Conservation (phyloP, 2,797 vertebrate genomes). For the Aphelocoma californica region DNA sequence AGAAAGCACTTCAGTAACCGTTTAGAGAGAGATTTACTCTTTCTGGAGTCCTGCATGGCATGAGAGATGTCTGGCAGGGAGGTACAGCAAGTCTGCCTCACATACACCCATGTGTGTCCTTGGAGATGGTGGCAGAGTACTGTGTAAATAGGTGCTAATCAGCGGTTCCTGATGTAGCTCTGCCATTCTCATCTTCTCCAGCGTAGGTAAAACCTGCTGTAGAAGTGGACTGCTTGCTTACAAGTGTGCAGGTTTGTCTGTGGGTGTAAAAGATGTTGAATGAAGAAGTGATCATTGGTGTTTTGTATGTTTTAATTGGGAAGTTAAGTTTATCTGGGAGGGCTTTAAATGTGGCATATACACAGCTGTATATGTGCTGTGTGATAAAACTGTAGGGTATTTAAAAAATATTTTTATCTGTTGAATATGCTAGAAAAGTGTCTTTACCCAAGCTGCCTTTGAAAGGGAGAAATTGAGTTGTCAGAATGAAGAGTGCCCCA, state of each 20-base stretch:
- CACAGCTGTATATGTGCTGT: not conserved
- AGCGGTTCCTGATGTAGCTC: accelerated
- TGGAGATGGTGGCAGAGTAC: not conserved
- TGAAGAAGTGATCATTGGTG: not conserved
- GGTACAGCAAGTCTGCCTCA: not conserved
- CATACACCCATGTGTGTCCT: not conserved
- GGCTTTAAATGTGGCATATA: not conserved
- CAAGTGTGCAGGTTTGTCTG: not conserved
- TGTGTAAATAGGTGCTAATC: not conserved
- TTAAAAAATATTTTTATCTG: not conserved
- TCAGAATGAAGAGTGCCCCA: not conserved
- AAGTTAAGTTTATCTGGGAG: not conserved
- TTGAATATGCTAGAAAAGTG: not conserved
- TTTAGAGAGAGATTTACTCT: not conserved
- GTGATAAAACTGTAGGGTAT: not conserved
- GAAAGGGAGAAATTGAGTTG: not conserved
- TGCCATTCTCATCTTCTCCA: not conserved
- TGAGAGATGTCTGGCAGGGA: not conserved
- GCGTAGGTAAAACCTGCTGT: not conserved
- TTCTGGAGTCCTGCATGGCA: not conserved
- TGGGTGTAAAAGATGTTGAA: not conserved
- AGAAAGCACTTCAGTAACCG: not conserved
- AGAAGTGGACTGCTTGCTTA: not conserved
- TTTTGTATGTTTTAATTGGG: not conserved
- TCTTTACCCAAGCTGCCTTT: not conserved